Evolutionary conservation across 2,797 vertebrate genomes (phyloP).

Genomic region (Mormyrus hasselquistii): DNA sequence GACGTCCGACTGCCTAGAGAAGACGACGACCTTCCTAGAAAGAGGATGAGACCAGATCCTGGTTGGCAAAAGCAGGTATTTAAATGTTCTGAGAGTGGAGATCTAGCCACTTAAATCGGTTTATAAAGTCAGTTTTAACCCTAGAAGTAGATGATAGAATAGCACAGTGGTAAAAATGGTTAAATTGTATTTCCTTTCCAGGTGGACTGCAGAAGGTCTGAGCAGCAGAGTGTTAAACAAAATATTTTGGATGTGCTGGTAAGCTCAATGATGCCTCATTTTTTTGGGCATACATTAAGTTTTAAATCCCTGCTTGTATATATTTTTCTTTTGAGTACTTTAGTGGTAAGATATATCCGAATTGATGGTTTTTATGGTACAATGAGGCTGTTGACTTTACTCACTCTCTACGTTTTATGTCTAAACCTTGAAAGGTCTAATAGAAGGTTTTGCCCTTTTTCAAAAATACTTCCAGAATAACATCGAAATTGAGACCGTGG

Average conservation of each 20-base stretch:
- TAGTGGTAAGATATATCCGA: background rate
- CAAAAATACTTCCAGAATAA: constrained; percentile 47
- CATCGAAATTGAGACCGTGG: constrained; percentile 61
- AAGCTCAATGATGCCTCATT: constrained; percentile 27
- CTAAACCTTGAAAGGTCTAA: background rate
- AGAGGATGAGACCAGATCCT: constrained; percentile 27
- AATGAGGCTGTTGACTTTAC: background rate
- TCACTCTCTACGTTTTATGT: background rate
- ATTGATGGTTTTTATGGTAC: background rate
- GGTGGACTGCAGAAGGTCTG: constrained; percentile 23
- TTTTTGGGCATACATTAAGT: background rate
- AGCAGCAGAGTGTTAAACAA: constrained; percentile 23
- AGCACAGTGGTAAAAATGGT: background rate
- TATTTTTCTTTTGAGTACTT: background rate
- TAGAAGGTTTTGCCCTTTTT: background rate
- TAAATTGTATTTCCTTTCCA: constrained; percentile 6
- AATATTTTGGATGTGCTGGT: constrained; percentile 59
- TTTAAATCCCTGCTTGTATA: background rate
- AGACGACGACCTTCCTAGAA: constrained; percentile 21
- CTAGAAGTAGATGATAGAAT: background rate
- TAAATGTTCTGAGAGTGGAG: background rate
- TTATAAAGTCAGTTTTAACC: background rate
- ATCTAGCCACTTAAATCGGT: background rate
- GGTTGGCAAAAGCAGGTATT: constrained; percentile 17
- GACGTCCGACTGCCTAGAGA: background rate